Conservation (phyloP, 2,888 invertebrate genomes). For the Danaus chrysippus region DNA sequence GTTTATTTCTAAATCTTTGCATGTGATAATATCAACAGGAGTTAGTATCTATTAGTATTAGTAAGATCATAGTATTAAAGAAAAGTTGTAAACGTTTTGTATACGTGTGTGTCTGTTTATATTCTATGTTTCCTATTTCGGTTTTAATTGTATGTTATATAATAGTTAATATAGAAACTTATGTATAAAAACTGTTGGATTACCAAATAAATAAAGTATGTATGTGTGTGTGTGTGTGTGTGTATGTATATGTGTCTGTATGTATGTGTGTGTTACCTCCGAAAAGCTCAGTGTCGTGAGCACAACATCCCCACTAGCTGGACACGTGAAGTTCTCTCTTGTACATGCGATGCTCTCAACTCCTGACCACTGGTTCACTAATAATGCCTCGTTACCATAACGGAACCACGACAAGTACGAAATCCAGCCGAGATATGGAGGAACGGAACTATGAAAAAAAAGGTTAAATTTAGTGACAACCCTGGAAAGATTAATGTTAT, state of each 20-base stretch:
- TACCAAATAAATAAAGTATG: too few species aligned
- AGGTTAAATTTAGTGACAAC: background rate
- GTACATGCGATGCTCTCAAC: constrained; percentile 88
- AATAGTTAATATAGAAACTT: too few species aligned
- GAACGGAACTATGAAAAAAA: constrained; percentile 83
- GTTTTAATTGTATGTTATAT: too few species aligned
- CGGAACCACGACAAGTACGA: constrained; percentile 95
- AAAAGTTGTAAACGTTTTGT: too few species aligned
- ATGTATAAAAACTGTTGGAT: too few species aligned
- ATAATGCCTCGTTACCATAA: constrained; percentile 92
- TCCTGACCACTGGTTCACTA: constrained; percentile 93
- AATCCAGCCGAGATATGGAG: constrained; percentile 90
- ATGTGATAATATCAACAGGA: too few species aligned
- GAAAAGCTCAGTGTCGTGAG: constrained; percentile 88
- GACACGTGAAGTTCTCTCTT: constrained; percentile 86
- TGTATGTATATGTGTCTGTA: background rate
- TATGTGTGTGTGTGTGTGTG: background rate
- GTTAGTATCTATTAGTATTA: too few species aligned
- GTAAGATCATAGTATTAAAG: too few species aligned
- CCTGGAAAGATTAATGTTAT: background rate
- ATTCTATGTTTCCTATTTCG: too few species aligned
- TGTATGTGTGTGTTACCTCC: constrained; percentile 68
- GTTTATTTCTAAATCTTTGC: too few species aligned
- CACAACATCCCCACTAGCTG: constrained; percentile 87
- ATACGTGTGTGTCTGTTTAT: background rate